Evolutionary conservation across 2,888 invertebrate species (phyloP), one percentile per base, ranked within the genome.

Genomic region (Bembecia ichneumoniformis): DNA sequence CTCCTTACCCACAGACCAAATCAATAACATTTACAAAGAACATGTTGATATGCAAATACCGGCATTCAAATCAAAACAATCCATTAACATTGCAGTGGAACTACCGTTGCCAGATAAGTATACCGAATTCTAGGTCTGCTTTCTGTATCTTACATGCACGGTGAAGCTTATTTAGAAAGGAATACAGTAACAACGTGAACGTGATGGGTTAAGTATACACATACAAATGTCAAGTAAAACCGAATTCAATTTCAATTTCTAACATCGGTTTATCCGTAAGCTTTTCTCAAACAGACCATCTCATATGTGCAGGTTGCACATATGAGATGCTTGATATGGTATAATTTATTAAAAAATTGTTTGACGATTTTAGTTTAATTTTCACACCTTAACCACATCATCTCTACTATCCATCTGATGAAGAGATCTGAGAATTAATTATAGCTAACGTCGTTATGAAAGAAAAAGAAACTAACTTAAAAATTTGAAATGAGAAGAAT

Each of bases 231-330:
- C 77, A 79, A 71, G 72, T 69, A 71, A 66, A 75, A 70, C 69
- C 66, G 68, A 77, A 77, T 78, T 74, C 71, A 74, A 75, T 78
- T 76, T 74, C 66, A 65, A 71, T 78, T 76, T 74, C 74, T 71
- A 69, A 77, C 73, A 77, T 73, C 66, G 66, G 66, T 74, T 57
- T 40, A 69, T 75, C 71, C 73, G 71, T 74, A 70, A 70, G 75
- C 76, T 40, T 40, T 28, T 28, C 9, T 28, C 5, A 9, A 28
- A 28, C 28, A 28, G 28, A 28, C 28, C 28, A 20, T 20, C 5
- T n/a, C n/a, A n/a, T n/a, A n/a, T 4, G 20, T 20, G 3, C 20
- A 28, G 20, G 20, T 28, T 28, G 7, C 2, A 28, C 5, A 28
- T 28, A 9, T 28, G 9, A 28, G 28, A 3, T 28, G 9, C 9